phyloP scores from a whole-genome alignment of 1,140 invertebrate species.

The Ceratina australensis region DNA sequence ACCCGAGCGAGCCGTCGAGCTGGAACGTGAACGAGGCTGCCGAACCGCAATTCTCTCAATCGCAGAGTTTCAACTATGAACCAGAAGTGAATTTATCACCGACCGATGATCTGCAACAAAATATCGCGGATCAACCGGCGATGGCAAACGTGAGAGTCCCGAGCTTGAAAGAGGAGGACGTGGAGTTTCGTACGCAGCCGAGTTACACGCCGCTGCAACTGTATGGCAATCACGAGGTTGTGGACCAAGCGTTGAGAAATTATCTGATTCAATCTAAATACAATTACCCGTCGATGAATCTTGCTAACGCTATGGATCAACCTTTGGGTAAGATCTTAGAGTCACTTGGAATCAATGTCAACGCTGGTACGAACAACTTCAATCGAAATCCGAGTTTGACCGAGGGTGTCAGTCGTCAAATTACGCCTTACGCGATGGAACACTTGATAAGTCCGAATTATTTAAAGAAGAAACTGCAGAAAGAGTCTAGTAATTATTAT shows the following conservation, averaged over 20 bases:
- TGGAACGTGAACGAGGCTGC: neutral
- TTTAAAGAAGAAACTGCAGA: neutral
- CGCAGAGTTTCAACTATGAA: neutral
- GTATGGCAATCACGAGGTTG: neutral
- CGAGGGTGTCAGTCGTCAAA: slow-evolving; percentile 9
- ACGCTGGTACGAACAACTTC: neutral
- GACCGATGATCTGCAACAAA: neutral
- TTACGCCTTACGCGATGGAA: slow-evolving; percentile 5
- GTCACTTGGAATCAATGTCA: slow-evolving; percentile 22
- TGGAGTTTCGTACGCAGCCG: neutral
- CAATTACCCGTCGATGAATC: neutral
- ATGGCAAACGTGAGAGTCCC: neutral
- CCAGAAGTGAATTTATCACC: neutral
- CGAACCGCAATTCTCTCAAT: neutral
- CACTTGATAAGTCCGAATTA: slow-evolving; percentile 27
- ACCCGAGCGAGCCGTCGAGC: neutral
- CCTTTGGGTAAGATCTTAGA: slow-evolving; percentile 29
- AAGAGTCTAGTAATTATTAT: neutral
- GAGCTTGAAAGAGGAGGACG: neutral
- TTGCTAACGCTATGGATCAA: slow-evolving; percentile 20
- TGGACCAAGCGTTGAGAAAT: neutral
- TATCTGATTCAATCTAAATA: neutral
- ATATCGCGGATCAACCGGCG: neutral
- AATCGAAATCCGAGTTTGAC: neutral
- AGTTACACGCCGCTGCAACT: neutral